These are phyloP conservation scores for Deroplatys truncata DNA, from an alignment of 2,888 invertebrate genomes.

Conservation along the genomic window DNA sequence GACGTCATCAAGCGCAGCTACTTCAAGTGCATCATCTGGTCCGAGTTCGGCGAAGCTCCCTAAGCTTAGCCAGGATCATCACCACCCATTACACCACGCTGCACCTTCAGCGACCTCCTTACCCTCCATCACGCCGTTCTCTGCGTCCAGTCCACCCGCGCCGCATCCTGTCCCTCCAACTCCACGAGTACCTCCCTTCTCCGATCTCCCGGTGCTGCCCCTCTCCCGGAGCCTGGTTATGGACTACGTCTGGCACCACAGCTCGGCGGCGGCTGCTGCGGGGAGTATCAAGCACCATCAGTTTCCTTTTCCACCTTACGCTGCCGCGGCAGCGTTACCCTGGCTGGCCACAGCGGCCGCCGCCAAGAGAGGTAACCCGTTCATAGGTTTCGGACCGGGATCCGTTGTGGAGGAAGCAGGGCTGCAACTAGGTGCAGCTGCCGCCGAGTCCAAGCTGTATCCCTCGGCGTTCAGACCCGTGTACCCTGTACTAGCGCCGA, in stretches of 20 bases:
- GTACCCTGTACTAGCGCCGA: slow-evolving; percentile 38
- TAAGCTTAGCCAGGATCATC: slow-evolving; percentile 37
- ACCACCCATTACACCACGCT: slow-evolving; percentile 5
- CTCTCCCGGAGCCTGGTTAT: slow-evolving; percentile 65
- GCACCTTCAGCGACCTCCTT: slow-evolving; percentile 11
- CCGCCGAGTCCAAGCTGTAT: slow-evolving; percentile 41
- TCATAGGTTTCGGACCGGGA: slow-evolving; percentile 26
- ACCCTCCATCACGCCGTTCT: slow-evolving; percentile 36
- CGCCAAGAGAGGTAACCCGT: slow-evolving; percentile 21
- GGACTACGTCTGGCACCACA: slow-evolving; percentile 75
- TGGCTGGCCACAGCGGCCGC: slow-evolving; percentile 18
- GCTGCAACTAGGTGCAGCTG: slow-evolving; percentile 22
- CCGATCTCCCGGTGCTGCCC: slow-evolving; percentile 53
- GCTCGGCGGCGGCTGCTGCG: not conserved
- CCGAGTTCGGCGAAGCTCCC: slow-evolving; percentile 34
- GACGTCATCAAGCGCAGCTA: slow-evolving; percentile 37
- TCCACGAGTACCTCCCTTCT: slow-evolving; percentile 37
- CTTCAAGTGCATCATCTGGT: slow-evolving; percentile 35
- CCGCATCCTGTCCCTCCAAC: slow-evolving; percentile 33
- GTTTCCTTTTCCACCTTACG: slow-evolving; percentile 61
- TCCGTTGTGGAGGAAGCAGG: slow-evolving; percentile 21
- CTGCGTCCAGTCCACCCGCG: slow-evolving; percentile 32
- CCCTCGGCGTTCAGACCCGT: slow-evolving; percentile 60
- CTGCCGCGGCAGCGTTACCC: slow-evolving; percentile 64
- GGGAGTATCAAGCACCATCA: slow-evolving; percentile 39